Evolutionary conservation across 2,797 vertebrate genomes (phyloP).

Genomic region (Galago senegalensis): DNA sequence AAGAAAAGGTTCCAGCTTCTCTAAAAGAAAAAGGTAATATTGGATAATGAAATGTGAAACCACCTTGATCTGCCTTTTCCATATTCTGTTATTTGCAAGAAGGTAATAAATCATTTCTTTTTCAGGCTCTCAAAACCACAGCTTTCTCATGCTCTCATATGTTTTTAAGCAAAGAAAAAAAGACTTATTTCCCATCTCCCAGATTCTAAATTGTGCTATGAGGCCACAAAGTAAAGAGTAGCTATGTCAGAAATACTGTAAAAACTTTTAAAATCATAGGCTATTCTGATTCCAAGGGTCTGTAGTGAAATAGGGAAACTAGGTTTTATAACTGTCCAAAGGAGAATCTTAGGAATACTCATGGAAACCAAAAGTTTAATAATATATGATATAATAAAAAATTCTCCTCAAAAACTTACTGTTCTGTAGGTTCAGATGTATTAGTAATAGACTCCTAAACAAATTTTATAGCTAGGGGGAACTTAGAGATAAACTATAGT

Average conservation of each 20-base stretch:
- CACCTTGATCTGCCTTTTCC: neutral
- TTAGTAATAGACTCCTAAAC: neutral
- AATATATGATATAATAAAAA: neutral
- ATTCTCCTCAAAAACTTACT: neutral
- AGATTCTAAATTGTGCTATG: neutral
- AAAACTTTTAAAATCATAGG: neutral
- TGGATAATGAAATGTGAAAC: slow-evolving; percentile 59
- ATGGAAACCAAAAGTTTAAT: slow-evolving; percentile 22
- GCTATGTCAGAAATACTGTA: neutral
- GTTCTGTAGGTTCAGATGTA: neutral
- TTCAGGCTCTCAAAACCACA: neutral
- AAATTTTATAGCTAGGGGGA: neutral
- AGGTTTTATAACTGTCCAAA: neutral
- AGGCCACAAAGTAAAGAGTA: neutral
- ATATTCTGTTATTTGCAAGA: slow-evolving; percentile 49
- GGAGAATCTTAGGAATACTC: neutral
- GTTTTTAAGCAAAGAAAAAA: neutral
- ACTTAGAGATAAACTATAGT: neutral
- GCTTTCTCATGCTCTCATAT: neutral
- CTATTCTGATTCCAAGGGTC: neutral
- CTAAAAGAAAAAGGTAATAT: slow-evolving; percentile 85
- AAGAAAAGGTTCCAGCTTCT: slow-evolving; percentile 77
- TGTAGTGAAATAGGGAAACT: neutral
- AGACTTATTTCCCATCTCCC: neutral
- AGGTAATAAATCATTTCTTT: neutral